Conservation (phyloP, 37 sponge, comb jelly and placozoan species). For the Theonella swinhoei region DNA sequence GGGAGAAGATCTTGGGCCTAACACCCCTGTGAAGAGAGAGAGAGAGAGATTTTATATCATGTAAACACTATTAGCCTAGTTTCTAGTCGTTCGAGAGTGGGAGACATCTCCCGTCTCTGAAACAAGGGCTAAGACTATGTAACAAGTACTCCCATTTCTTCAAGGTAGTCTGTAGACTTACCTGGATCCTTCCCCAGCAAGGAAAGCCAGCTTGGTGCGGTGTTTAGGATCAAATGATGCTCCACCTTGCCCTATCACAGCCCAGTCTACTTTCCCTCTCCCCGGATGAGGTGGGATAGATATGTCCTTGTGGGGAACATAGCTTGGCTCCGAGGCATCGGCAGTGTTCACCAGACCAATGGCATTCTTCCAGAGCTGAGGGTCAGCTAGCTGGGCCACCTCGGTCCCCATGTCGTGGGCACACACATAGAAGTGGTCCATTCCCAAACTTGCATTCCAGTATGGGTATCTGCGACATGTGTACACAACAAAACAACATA, state of each 20-base stretch:
- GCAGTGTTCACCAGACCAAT: conserved; percentile 83
- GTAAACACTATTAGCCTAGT: too few species aligned
- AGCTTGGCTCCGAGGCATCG: conserved; percentile 43
- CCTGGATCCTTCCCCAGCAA: conserved; percentile 63
- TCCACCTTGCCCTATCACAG: conserved; percentile 53
- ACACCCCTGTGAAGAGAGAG: conserved; percentile 8
- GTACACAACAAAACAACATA: too few species aligned
- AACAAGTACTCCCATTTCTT: too few species aligned
- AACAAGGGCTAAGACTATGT: too few species aligned
- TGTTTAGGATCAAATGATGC: conserved; percentile 35
- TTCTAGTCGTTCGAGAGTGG: too few species aligned
- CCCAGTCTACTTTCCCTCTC: conserved; percentile 58
- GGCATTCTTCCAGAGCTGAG: conserved; percentile 51
- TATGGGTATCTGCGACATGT: conserved; percentile 45
- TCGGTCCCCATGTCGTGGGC: conserved; percentile 81
- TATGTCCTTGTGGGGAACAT: conserved; percentile 78
- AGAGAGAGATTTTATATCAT: too few species aligned
- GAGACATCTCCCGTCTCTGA: too few species aligned
- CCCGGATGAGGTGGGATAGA: conserved; percentile 77
- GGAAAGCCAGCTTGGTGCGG: conserved; percentile 57
- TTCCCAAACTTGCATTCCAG: conserved; percentile 71
- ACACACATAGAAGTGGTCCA: conserved; percentile 80
- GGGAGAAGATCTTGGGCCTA: conserved; percentile 45
- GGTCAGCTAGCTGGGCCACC: conserved; percentile 24
- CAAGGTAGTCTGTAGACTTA: too few species aligned